phyloP scores from a whole-genome alignment of 2,113 vertebrate genomes.

The Halichoeres trimaculatus region DNA sequence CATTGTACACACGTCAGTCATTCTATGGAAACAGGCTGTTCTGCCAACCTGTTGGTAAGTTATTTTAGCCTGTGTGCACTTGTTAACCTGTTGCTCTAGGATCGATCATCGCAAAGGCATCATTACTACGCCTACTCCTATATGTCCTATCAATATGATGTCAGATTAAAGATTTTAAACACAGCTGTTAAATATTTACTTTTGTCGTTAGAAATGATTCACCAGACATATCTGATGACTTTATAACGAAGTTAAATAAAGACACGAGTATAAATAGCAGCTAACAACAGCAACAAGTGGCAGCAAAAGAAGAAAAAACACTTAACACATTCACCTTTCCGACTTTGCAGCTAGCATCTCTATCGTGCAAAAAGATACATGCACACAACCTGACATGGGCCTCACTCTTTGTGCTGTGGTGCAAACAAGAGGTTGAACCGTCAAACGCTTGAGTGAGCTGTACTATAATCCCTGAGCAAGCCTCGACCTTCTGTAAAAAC shows the following conservation, averaged over 20 bases:
- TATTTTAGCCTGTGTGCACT: constrained; percentile 28
- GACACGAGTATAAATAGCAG: not conserved
- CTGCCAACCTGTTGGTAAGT: constrained; percentile 54
- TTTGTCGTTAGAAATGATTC: no score
- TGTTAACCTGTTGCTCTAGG: constrained; percentile 72
- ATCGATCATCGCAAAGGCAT: not conserved
- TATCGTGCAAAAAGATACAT: constrained; percentile 45
- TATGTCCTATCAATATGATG: not conserved
- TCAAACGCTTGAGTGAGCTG: constrained; percentile 74
- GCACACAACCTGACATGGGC: constrained; percentile 59
- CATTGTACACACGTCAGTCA: constrained; percentile 28
- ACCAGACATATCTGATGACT: no score
- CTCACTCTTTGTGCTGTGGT: constrained; percentile 71
- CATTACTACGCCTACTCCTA: not conserved
- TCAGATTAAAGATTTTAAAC: not conserved
- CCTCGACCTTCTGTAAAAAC: constrained; percentile 39
- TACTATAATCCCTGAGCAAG: constrained; percentile 46
- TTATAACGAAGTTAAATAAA: not conserved
- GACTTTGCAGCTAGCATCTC: constrained; percentile 46
- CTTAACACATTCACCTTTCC: constrained; percentile 41
- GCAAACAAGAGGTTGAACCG: constrained; percentile 72
- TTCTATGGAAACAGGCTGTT: constrained; percentile 6
- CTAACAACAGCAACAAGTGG: constrained; percentile 17
- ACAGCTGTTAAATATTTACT: no score
- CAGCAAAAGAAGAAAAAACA: not conserved